These are phyloP conservation scores for Monopterus albus DNA, from an alignment of 2,113 vertebrate genomes.

Conservation along the genomic window DNA sequence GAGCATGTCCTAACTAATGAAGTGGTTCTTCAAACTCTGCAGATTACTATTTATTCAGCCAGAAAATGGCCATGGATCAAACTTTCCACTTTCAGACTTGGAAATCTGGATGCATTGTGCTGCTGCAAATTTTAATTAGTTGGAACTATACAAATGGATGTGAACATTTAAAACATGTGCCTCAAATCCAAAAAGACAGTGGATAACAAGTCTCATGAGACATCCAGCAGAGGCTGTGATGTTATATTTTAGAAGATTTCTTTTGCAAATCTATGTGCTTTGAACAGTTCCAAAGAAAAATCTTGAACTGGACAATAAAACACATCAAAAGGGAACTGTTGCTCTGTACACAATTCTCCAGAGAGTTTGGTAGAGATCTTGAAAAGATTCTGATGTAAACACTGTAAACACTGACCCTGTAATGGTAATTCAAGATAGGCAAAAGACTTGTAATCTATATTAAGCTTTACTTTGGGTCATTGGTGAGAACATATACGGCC, in stretches of 20 bases:
- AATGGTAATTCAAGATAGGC: too few species aligned
- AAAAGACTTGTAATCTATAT: too few species aligned
- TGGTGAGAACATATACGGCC: too few species aligned
- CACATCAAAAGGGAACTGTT: too few species aligned
- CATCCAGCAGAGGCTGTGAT: constrained; percentile 24
- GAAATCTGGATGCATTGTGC: constrained; percentile 66
- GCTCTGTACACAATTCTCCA: too few species aligned
- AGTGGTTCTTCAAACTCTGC: constrained; percentile 65
- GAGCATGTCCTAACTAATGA: constrained; percentile 61
- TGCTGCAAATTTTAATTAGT: constrained; percentile 44
- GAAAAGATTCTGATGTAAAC: too few species aligned
- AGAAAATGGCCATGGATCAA: constrained; percentile 56
- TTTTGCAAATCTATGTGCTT: constrained; percentile 15
- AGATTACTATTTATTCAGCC: constrained; percentile 54
- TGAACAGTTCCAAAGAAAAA: constrained; percentile 37
- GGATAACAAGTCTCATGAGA: constrained; percentile 44
- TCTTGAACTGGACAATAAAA: constrained; percentile 23
- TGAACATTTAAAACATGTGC: constrained; percentile 61
- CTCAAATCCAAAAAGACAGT: constrained; percentile 45
- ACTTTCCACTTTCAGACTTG: constrained; percentile 67
- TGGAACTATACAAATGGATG: constrained; percentile 47
- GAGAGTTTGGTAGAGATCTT: too few species aligned
- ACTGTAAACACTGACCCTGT: too few species aligned
- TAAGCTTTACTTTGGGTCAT: too few species aligned
- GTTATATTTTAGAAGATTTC: constrained; percentile 32